phyloP scores from a whole-genome alignment of 1,140 invertebrate species.

The Lepidurus arcticus region DNA sequence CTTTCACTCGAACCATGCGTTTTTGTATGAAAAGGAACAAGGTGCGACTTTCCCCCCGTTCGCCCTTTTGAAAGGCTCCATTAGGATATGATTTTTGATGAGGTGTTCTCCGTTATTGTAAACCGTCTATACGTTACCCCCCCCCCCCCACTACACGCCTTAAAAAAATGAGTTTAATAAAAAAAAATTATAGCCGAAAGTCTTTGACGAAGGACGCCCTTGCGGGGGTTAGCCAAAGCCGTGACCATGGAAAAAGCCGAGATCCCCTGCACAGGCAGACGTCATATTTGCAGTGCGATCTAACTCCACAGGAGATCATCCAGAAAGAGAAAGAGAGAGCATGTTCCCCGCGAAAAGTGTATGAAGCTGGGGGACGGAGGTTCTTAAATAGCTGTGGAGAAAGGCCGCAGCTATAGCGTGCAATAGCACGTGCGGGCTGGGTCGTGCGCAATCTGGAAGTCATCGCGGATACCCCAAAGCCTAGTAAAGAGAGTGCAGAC shows the following conservation, averaged over 20 bases:
- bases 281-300: neutral
- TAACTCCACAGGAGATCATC: slow-evolving; percentile 11
- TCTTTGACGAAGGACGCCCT: too few relatives aligned
- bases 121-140: too few relatives aligned
- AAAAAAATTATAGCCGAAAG: too few relatives aligned
- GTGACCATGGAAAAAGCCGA: neutral
- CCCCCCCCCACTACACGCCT: too few relatives aligned
- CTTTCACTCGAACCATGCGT: neutral
- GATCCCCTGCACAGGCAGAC: neutral
- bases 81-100: neutral
- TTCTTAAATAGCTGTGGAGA: neutral
- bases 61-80: neutral
- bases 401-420: neutral
- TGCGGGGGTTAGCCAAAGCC: too few relatives aligned
- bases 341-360: neutral
- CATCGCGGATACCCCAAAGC: neutral
- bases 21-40: neutral
- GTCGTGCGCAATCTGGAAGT: slow-evolving; percentile 12
- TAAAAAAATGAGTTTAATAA: too few relatives aligned
- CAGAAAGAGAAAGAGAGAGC: neutral
- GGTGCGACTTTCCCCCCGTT: neutral
- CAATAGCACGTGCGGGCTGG: neutral
- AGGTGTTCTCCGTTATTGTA: too few relatives aligned
- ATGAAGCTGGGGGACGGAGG: neutral
- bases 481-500: slow-evolving; percentile 13